Evolutionary conservation across 1,140 invertebrate species (phyloP).

Genomic region (Pachypsylla venusta): DNA sequence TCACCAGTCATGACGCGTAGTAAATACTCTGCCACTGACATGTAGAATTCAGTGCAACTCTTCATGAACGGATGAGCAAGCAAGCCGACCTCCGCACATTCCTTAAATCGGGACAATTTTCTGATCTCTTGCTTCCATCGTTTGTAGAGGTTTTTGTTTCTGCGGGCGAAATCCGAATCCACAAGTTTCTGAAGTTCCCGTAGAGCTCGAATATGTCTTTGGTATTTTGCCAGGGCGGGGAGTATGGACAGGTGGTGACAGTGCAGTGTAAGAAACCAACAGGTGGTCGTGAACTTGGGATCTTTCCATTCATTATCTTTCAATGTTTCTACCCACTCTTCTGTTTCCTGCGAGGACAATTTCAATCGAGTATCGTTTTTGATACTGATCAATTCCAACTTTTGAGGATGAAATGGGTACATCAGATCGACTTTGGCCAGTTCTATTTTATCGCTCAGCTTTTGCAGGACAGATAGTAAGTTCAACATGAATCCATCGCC

Average conservation of each 20-base stretch:
- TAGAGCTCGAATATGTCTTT: slow-evolving; percentile 61
- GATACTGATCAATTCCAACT: slow-evolving; percentile 52
- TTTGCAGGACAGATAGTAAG: slow-evolving; percentile 74
- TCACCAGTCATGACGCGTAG: slow-evolving; percentile 40
- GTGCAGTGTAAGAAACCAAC: slow-evolving; percentile 90
- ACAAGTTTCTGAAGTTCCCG: slow-evolving; percentile 77
- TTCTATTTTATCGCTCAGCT: slow-evolving; percentile 40
- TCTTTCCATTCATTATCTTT: not conserved
- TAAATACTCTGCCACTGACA: slow-evolving; percentile 63
- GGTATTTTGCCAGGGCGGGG: slow-evolving; percentile 76
- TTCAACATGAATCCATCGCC: slow-evolving; percentile 93
- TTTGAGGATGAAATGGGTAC: slow-evolving; percentile 66
- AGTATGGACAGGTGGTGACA: slow-evolving; percentile 81
- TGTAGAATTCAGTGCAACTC: slow-evolving; percentile 71
- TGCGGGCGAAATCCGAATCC: slow-evolving; percentile 42
- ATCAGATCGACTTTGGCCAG: slow-evolving; percentile 66
- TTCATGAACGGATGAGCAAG: slow-evolving; percentile 65
- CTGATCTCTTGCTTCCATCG: slow-evolving; percentile 68
- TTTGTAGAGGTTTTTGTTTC: slow-evolving; percentile 71
- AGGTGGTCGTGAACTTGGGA: slow-evolving; percentile 84
- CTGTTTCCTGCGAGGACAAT: slow-evolving; percentile 60
- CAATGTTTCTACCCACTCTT: slow-evolving; percentile 46
- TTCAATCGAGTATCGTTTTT: slow-evolving; percentile 65
- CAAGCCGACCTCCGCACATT: slow-evolving; percentile 73
- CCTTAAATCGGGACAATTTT: slow-evolving; percentile 45